phyloP scores from a whole-genome alignment of 2,113 vertebrate genomes.

The Pseudopodoces humilis region DNA sequence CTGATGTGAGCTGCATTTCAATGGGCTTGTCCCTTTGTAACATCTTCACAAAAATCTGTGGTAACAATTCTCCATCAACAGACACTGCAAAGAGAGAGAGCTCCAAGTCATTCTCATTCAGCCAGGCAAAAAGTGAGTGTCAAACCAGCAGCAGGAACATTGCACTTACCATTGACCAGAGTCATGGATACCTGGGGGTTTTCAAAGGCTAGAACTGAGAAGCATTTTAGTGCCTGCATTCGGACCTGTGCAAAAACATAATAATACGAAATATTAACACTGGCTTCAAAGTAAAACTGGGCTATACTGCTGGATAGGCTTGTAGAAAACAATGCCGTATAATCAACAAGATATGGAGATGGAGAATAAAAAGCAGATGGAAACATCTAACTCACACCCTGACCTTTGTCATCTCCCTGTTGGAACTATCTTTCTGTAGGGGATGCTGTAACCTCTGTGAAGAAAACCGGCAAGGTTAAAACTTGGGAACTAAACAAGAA shows the following conservation, averaged over 20 bases:
- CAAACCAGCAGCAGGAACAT: neutral
- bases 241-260: slow-evolving; percentile 81
- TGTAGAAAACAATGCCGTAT: neutral
- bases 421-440: neutral
- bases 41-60: slow-evolving; percentile 98
- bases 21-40: slow-evolving; percentile 98
- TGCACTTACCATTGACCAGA: slow-evolving; percentile 91
- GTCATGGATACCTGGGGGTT: slow-evolving; percentile 97
- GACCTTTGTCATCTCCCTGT: neutral
- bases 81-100: slow-evolving; percentile 80
- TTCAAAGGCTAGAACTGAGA: slow-evolving; percentile 97
- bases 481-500: neutral
- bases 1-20: slow-evolving; percentile 98
- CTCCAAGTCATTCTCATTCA: slow-evolving; percentile 38
- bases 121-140: neutral
- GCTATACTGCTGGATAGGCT: neutral
- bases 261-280: neutral
- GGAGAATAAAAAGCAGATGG: neutral
- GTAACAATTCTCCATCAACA: slow-evolving; percentile 92
- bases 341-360: neutral
- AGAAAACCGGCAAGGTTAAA: neutral
- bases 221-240: slow-evolving; percentile 98
- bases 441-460: neutral
- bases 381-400: neutral
- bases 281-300: neutral